Conservation (phyloP, 2,113 vertebrate species). For the Phyllopteryx taeniolatus region DNA sequence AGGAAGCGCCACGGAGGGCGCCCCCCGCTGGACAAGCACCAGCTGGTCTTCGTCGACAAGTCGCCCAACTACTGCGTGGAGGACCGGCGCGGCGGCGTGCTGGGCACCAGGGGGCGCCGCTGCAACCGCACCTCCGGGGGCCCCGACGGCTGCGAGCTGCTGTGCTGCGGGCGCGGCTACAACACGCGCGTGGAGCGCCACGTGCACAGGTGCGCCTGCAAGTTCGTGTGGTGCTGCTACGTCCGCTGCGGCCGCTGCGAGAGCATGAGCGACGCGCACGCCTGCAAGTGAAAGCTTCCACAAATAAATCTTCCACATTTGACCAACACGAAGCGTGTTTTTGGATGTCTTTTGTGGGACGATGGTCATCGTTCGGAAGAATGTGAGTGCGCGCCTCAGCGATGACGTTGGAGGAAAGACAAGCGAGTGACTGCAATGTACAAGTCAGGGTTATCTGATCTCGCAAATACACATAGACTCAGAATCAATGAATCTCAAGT, state of each 20-base stretch:
- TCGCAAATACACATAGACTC: no score
- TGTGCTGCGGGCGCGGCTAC: conserved; percentile 94
- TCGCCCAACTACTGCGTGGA: conserved; percentile 94
- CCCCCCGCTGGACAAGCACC: conserved; percentile 73
- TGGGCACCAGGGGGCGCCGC: conserved; percentile 86
- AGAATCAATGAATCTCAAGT: no score
- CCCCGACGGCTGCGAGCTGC: conserved; percentile 84
- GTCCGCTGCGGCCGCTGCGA: conserved; percentile 91
- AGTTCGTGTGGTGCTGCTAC: conserved; percentile 97
- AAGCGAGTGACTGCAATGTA: conserved; percentile 43
- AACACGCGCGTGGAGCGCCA: conserved; percentile 91
- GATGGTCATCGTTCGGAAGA: neutral
- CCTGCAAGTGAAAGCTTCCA: conserved; percentile 81
- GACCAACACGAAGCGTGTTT: neutral
- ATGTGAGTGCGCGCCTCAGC: conserved; percentile 10
- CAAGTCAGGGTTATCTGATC: conserved; percentile 60
- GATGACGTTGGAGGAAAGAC: conserved; percentile 53
- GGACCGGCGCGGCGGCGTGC: conserved; percentile 80
- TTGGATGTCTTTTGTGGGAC: no score
- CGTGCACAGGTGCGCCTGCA: conserved; percentile 90
- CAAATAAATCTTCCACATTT: neutral
- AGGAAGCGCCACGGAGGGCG: conserved; percentile 67
- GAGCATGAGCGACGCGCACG: conserved; percentile 93
- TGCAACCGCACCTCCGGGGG: conserved; percentile 87
- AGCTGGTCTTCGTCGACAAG: conserved; percentile 87